Conservation (phyloP, 2,888 invertebrate genomes). For the Dryobota labecula region DNA sequence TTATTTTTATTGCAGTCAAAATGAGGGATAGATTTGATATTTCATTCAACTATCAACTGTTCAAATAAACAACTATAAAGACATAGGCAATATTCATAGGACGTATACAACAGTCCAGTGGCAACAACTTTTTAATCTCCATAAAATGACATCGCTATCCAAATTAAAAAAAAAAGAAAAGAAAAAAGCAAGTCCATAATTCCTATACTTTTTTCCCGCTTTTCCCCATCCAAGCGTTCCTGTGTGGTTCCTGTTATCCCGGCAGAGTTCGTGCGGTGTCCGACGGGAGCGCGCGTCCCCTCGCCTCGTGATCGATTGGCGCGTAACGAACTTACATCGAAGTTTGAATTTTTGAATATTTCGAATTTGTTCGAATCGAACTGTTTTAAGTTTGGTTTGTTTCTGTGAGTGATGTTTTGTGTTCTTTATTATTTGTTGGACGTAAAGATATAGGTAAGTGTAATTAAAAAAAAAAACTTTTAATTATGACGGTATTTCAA, state of each 20-base stretch:
- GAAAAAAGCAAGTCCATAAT: slow-evolving; percentile 45
- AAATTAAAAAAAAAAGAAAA: slow-evolving; percentile 64
- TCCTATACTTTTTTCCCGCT: slow-evolving; percentile 55
- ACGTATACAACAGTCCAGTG: slow-evolving; percentile 14
- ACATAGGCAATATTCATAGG: slow-evolving; percentile 17
- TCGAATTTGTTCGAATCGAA: slow-evolving; percentile 25
- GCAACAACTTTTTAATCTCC: slow-evolving; percentile 61
- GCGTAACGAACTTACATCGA: slow-evolving; percentile 71
- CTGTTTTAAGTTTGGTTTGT: slow-evolving; percentile 34
- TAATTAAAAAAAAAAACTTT: no score
- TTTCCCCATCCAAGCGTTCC: slow-evolving; percentile 54
- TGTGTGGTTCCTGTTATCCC: slow-evolving; percentile 59
- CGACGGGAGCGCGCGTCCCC: slow-evolving; percentile 79
- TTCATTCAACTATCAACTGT: slow-evolving; percentile 1
- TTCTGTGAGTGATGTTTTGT: slow-evolving; percentile 65
- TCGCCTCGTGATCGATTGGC: slow-evolving; percentile 60
- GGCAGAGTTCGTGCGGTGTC: slow-evolving; percentile 79
- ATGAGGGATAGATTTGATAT: background rate
- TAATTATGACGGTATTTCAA: background rate
- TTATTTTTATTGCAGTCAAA: background rate
- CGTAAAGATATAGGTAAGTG: slow-evolving; percentile 68
- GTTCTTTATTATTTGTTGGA: slow-evolving; percentile 64
- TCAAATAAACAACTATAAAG: background rate
- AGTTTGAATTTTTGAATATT: slow-evolving; percentile 60
- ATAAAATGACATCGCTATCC: slow-evolving; percentile 59